Percentiles rank a stretch among this genome's conserved stretches.
These are phyloP conservation scores for Leucosticte australis DNA, from an alignment of 2,113 vertebrate genomes.

Conservation along the genomic window DNA sequence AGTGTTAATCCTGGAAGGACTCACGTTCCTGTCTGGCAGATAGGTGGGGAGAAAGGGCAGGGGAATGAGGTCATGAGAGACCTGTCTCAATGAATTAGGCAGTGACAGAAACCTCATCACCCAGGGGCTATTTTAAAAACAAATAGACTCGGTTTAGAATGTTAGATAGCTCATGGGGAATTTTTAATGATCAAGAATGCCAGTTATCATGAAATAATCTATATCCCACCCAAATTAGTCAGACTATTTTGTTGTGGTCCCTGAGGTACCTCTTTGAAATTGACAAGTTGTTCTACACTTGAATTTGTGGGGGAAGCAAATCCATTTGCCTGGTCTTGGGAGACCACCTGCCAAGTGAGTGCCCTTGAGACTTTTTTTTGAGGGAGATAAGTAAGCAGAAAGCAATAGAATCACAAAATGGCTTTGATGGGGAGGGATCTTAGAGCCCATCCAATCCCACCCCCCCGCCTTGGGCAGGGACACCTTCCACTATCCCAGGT, in stretches of 20 bases:
- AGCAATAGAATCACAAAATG: not conserved
- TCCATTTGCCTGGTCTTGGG: conserved; percentile 11
- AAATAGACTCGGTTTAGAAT: not conserved
- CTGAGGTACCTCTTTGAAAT: not conserved
- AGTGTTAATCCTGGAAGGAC: not conserved
- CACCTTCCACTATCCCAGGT: not conserved
- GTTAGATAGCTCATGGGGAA: not conserved
- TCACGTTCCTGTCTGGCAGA: not conserved
- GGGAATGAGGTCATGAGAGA: conserved; percentile 25
- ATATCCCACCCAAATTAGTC: conserved; percentile 32
- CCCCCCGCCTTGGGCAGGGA: too few relatives aligned
- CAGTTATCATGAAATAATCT: conserved; percentile 14
- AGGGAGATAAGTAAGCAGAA: not conserved
- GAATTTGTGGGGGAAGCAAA: not conserved
- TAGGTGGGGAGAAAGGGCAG: not conserved
- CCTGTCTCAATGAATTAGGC: conserved; percentile 6
- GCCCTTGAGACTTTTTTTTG: not conserved
- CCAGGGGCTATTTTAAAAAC: conserved; percentile 29
- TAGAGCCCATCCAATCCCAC: not conserved
- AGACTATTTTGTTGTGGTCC: not conserved
- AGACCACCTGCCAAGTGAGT: not conserved
- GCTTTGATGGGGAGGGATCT: not conserved
- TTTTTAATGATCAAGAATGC: conserved; percentile 21
- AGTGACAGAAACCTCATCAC: not conserved
- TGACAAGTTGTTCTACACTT: not conserved